Evolutionary conservation across 2,888 invertebrate genomes (phyloP), one percentile per base, ranked within the genome.

Genomic region (Athalia cordata): DNA sequence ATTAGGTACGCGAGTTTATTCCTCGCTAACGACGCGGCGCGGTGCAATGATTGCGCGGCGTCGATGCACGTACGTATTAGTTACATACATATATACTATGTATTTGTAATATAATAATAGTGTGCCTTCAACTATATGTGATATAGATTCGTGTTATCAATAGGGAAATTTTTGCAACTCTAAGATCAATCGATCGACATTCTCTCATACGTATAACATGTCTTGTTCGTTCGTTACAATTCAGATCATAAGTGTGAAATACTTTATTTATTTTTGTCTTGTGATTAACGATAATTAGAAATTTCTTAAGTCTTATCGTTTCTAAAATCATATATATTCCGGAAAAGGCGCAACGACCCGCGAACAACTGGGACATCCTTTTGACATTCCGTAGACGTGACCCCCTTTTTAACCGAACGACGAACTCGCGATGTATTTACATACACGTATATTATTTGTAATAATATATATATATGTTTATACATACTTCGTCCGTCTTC

Each of bases 371-470:
- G 75, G 75, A 75, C 75, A 64, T 64, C 62, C 64, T 50, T 13
- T 29, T 62, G 75, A 43, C 75, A 75, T 75, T 75, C 75, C 75
- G 75, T 5, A 50, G 75, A 75, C 75, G 13, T 75, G 75, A 75
- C 75, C 62, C 62, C 75, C 75, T 75, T 75, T 75, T 15, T 29
- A 29, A 29, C 29, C 29, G 29, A 29, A 29, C 29, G 29, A 29
- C 29, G 29, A 29, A 29, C 29, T 29, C 29, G 29, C 29, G 29
- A 29, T 29, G 62, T 29, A 55, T 55, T 55, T 29, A 55, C 7
- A n/a, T 52, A 55, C n/a, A 7, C 7, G 7, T 7, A 55, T 29
- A 62, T 15, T 15, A 13, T 43, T 43, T 64, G 29, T 7, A 43
- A 7, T 15, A 29, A 29, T n/a, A 13, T 8, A 29, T 29, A 29